Conservation (phyloP, 2,113 vertebrate species). For the Caranx ignobilis region DNA sequence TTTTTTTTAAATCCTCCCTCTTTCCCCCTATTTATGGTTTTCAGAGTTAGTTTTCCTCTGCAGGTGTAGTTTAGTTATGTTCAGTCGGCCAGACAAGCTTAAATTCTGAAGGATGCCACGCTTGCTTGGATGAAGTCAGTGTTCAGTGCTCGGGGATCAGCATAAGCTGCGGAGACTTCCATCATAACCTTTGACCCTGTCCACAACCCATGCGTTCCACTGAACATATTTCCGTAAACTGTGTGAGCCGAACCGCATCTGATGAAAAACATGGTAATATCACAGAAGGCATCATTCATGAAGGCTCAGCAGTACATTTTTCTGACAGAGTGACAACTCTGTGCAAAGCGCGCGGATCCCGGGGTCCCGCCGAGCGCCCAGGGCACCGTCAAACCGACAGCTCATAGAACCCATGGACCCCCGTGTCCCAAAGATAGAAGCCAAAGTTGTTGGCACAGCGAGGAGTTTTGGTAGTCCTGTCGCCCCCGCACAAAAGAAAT, state of each 20-base stretch:
- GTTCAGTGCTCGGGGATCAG: conserved; percentile 30
- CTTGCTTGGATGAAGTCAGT: not conserved
- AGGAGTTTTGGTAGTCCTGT: conserved; percentile 40
- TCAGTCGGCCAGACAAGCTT: not conserved
- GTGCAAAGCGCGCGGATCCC: conserved; percentile 55
- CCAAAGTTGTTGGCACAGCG: conserved; percentile 57
- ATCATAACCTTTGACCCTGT: conserved; percentile 46
- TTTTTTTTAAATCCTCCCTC: conserved; percentile 3
- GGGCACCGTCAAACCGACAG: conserved; percentile 73
- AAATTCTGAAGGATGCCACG: conserved; percentile 9
- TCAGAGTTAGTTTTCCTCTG: not conserved
- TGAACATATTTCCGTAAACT: conserved; percentile 39
- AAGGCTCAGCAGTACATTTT: conserved; percentile 53
- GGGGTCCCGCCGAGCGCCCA: conserved; percentile 44
- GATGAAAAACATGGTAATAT: conserved; percentile 60
- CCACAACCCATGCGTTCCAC: conserved; percentile 23
- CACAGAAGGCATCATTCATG: conserved; percentile 27
- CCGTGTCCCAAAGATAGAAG: conserved; percentile 42
- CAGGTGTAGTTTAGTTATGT: conserved; percentile 11
- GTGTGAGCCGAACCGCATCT: conserved; percentile 62
- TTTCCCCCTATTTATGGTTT: not conserved
- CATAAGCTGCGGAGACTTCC: conserved; percentile 32
- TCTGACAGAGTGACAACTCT: conserved; percentile 76
- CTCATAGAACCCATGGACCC: conserved; percentile 48
- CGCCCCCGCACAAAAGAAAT: conserved; percentile 51